A percentile compares a stretch with the other conserved stretches of the same genome.
Conservation (phyloP, 2,888 invertebrate genomes). For the Resseliella maxima region DNA sequence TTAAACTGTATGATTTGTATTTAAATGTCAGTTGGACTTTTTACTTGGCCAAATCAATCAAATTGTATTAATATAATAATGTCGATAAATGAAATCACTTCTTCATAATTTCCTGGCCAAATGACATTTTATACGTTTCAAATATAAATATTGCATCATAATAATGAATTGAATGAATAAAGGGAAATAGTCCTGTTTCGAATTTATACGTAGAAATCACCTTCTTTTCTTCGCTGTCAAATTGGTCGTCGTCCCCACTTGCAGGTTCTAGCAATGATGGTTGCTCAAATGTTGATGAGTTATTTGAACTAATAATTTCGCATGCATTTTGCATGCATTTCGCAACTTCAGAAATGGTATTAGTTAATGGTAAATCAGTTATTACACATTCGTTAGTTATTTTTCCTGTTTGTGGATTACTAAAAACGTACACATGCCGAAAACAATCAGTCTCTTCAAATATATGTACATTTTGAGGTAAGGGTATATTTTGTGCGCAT, state of each 20-base stretch:
- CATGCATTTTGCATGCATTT: constrained; percentile 2
- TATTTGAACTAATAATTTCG: not conserved
- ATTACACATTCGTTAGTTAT: not conserved
- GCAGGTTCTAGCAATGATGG: not conserved
- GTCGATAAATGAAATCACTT: not conserved
- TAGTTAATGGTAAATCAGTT: not conserved
- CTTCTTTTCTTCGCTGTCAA: constrained; percentile 56
- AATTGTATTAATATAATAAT: not conserved
- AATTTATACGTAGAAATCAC: constrained; percentile 52
- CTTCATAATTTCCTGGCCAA: not conserved
- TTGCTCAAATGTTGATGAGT: not conserved
- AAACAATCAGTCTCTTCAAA: no score
- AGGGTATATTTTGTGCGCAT: no score
- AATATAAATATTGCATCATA: not conserved
- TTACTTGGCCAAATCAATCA: not conserved
- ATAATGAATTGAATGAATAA: not conserved
- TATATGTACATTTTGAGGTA: no score
- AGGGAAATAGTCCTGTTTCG: not conserved
- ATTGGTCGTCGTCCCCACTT: constrained; percentile 17
- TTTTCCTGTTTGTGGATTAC: not conserved
- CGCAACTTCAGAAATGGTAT: not conserved
- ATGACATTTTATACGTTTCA: constrained; percentile 49
- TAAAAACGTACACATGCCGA: not conserved
- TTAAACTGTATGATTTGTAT: not conserved
- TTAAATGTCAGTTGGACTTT: constrained; percentile 51